Base-by-base conservation (phyloP, 2,797 vertebrate species). In the Myotis myotis region DNA sequence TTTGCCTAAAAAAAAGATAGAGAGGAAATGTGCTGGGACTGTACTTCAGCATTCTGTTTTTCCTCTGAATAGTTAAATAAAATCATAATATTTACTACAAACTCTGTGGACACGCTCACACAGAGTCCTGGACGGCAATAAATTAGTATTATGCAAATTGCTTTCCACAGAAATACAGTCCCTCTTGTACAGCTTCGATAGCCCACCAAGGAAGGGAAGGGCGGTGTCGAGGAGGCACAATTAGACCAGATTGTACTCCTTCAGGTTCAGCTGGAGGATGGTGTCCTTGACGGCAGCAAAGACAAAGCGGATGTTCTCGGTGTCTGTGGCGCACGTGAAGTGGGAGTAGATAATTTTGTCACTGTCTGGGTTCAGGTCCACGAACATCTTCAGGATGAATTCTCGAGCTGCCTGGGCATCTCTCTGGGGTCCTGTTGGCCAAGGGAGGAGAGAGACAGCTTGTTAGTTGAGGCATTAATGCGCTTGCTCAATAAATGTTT, bases 321-420 rank as follows among this genome's bases (percentile, higher is more conserved):
- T 99, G 98, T 99, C 99, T 86, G 99, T 99, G 98, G 99, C 99
- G 28, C 99, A 99, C 13, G 99, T 99, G 99, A 99, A 99, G 98
- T 99, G 99, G 71, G 99, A 99, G 98, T 99, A 99, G 99, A 99
- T 99, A 96, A 99, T 99, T 98, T 99, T 99, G 97, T 99, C 99
- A 98, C 99, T 99, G 98, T 99, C 99, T 88, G 99, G 99, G 96
- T 99, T 99, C 98, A 99, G 99, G 97, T 99, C 99, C 97, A 99
- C 99, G 9, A 99, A 99, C 99, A 99, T 99, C 98, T 99, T 99
- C 97, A 99, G 97, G 98, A 99, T 99, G 93, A 99, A 99, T 97
- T 99, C 99, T 94, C 99, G 98, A 89, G 99, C 99, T 0, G 99
- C 99, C 96, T 99, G 99, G 87, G 99, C 99, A 92, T 99, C 99